phyloP scores from a whole-genome alignment of 2,797 vertebrate genomes.

The Rousettus madagascariensis region DNA sequence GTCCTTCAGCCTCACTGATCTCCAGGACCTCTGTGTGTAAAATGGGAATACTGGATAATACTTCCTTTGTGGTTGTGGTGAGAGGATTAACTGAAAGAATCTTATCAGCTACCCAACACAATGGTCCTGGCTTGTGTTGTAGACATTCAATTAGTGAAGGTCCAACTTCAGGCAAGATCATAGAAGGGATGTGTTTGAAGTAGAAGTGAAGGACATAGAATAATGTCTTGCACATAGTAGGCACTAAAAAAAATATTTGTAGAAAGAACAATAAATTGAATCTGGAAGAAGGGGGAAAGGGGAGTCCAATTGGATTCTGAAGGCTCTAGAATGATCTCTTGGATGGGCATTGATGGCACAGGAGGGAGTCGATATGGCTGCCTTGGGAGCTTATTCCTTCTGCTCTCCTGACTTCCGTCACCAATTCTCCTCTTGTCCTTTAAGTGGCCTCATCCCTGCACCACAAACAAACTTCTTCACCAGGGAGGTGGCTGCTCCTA shows the following conservation, averaged over 20 bases:
- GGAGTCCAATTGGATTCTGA: not conserved
- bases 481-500: too few species aligned
- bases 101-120: not conserved
- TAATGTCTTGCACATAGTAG: not conserved
- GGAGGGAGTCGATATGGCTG: fast-evolving
- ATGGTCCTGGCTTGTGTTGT: not conserved
- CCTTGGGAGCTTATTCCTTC: not conserved
- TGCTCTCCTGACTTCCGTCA: not conserved
- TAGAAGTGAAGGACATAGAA: not conserved
- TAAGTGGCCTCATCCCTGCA: not conserved
- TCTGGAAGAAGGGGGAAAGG: not conserved
- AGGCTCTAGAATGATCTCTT: not conserved
- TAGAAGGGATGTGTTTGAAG: not conserved
- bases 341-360: not conserved
- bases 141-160: not conserved
- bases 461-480: not conserved
- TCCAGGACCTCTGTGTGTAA: not conserved
- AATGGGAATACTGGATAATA: not conserved
- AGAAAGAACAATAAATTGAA: not conserved
- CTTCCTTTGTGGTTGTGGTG: not conserved
- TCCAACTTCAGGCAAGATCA: not conserved
- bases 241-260: not conserved
- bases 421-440: not conserved
- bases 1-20: not conserved
- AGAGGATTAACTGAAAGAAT: not conserved